These are phyloP conservation scores for Podarcis muralis DNA, from an alignment of 2,113 vertebrate species.

Conservation along the genomic window DNA sequence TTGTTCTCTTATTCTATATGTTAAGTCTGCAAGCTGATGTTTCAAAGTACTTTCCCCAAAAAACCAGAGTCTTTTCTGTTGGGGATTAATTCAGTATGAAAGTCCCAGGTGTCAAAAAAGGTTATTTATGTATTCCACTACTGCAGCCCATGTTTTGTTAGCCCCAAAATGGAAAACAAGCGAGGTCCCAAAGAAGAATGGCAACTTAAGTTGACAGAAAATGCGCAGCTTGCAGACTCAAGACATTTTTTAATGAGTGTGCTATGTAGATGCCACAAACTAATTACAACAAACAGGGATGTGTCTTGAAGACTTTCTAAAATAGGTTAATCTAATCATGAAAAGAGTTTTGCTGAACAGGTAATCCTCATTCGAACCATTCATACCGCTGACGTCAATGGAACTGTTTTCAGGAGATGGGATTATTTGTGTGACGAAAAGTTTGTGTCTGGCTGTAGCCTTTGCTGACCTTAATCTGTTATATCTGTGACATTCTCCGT, in stretches of 20 bases:
- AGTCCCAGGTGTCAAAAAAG: too few relatives aligned
- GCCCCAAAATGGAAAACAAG: too few relatives aligned
- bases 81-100: too few relatives aligned
- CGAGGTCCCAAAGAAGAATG: too few relatives aligned
- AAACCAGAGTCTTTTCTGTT: too few relatives aligned
- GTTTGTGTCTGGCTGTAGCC: conserved; percentile 13
- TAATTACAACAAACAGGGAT: conserved; percentile 24
- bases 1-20: too few relatives aligned
- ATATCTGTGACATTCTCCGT: not conserved
- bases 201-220: too few relatives aligned
- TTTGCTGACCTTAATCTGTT: conserved; percentile 33
- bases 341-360: not conserved
- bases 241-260: not conserved
- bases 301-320: conserved; percentile 4
- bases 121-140: too few relatives aligned
- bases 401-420: conserved; percentile 42
- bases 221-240: not conserved
- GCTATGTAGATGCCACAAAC: conserved; percentile 16
- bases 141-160: too few relatives aligned
- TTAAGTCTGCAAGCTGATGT: too few relatives aligned
- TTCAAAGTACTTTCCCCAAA: too few relatives aligned
- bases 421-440: conserved; percentile 42
- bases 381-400: conserved; percentile 38
- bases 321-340: conserved; percentile 25
- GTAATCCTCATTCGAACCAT: conserved; percentile 18